These are phyloP conservation scores for Alosa sapidissima DNA, from an alignment of 2,797 vertebrate genomes.

Conservation along the genomic window DNA sequence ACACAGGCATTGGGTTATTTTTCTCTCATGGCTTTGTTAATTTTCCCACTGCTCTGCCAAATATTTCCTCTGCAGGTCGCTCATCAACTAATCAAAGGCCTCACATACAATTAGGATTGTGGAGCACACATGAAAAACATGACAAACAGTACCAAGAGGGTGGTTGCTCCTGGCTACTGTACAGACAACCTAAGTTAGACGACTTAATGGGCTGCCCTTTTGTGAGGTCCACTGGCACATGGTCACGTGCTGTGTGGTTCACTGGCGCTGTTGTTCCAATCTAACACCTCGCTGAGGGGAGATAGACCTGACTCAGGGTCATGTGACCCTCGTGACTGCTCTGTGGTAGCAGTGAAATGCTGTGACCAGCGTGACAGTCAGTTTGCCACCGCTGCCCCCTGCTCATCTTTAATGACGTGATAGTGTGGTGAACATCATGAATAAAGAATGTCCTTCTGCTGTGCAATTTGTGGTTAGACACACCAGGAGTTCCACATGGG, in stretches of 20 bases:
- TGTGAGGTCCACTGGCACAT: not conserved
- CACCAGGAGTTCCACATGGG: not conserved
- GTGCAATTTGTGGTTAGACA: not conserved
- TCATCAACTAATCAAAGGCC: not conserved
- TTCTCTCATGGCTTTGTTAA: not conserved
- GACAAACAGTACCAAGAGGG: not conserved
- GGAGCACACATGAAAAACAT: not conserved
- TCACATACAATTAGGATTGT: not conserved
- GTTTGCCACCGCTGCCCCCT: not conserved
- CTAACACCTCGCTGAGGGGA: not conserved
- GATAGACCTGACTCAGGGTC: slow-evolving; percentile 11
- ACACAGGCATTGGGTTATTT: slow-evolving; percentile 26
- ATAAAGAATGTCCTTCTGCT: not conserved
- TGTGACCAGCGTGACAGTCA: not conserved
- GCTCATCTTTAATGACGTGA: not conserved
- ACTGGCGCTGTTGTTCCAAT: slow-evolving; percentile 5
- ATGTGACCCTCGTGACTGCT: slow-evolving; percentile 7
- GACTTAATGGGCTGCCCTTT: not conserved
- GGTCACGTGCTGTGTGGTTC: not conserved
- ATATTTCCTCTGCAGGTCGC: not conserved
- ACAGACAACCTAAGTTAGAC: not conserved
- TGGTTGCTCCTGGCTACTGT: not conserved
- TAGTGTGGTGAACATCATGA: not conserved
- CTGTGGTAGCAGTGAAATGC: not conserved
- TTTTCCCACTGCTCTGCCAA: not conserved